Base-by-base conservation (phyloP, 2,888 invertebrate genomes). In the Chymomyza amoena region DNA sequence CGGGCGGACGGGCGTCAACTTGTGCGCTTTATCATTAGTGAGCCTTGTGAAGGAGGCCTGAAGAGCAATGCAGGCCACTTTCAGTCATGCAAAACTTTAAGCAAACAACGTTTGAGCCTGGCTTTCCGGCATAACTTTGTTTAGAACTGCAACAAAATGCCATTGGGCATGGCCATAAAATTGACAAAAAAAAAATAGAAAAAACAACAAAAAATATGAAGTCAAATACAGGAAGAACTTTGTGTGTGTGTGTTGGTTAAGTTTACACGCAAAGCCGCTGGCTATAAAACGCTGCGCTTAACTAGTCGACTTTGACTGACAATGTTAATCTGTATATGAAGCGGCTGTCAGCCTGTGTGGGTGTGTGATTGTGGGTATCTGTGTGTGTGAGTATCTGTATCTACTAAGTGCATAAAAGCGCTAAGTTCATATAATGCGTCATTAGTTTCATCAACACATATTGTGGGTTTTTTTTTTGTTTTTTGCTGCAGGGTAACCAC, bases 231-330 rank as follows among this genome's bases (percentile, higher is more conserved):
- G 32, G 32, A 32, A 32, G 32, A 32, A 32, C 13, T 10, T 0
- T 45, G 13, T 13, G 10, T 45, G 13, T 13, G 3, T 45, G 4
- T 45, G 36, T 36, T 2, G 1, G 32, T 32, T 32, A 32, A 32
- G 32, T 32, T 32, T 6, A 7, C 32, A 32, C 32, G 32, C 32
- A 32, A 32, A 32, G 39, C 39, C 39, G 10, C 4, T 45, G 54
- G 74, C 70, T 73, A 70, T 66, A 73, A 73, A 52, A 80, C 77
- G 69, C 72, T 72, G 71, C 73, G 80, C 77, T 84, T 81, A 84
- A 80, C 86, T 86, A 84, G 86, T 86, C 84, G 80, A 80, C 86
- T 84, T 86, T 84, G 80, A 84, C 84, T 84, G 86, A 77, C 84
- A 80, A 62, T 62, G 62, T 20, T 16, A 54, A 54, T 15, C 54